phyloP scores from a whole-genome alignment of 2,797 vertebrate genomes.

The Picus viridis region DNA sequence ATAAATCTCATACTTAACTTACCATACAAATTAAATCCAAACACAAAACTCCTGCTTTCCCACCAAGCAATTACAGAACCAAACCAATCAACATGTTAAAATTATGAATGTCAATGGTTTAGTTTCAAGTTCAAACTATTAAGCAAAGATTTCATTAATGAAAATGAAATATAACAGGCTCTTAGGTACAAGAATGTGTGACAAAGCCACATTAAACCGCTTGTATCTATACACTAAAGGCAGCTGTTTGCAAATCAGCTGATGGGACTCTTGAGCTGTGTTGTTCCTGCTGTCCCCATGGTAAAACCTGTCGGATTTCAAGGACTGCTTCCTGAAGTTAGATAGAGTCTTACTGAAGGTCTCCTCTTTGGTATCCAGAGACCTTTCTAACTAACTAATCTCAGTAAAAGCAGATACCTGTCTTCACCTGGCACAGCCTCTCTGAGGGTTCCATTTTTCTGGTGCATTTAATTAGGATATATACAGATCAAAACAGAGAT shows the following conservation, averaged over 20 bases:
- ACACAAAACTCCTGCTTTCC: constrained; percentile 69
- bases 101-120: constrained; percentile 30
- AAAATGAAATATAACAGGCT: constrained; percentile 33
- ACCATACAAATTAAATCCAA: constrained; percentile 77
- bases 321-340: neutral
- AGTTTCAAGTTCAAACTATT: constrained; percentile 23
- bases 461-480: neutral
- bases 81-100: constrained; percentile 51
- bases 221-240: neutral
- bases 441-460: neutral
- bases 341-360: neutral
- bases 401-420: neutral
- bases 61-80: constrained; percentile 69
- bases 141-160: constrained; percentile 1
- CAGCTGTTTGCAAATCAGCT: neutral
- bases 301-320: neutral
- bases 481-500: neutral
- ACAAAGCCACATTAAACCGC: constrained; percentile 29
- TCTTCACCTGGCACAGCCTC: neutral
- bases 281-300: neutral
- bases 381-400: neutral
- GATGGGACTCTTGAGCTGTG: neutral
- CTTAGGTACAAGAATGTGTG: neutral
- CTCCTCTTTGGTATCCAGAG: neutral
- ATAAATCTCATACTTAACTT: constrained; percentile 73